These are phyloP conservation scores for Microctonus aethiopoides DNA, from an alignment of 2,888 invertebrate species.

Conservation along the genomic window DNA sequence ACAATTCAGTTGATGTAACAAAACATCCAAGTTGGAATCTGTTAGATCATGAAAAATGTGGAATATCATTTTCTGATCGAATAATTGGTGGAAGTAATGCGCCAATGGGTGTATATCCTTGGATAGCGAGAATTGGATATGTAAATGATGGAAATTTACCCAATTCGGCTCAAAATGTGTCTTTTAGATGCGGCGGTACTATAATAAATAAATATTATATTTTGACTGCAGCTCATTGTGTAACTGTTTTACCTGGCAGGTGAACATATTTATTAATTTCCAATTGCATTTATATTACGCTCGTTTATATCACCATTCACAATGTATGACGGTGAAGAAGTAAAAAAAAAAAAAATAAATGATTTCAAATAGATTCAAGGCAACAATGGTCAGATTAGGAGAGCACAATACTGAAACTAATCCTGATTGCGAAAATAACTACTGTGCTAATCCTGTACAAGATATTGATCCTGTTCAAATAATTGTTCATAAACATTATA, in stretches of 20 bases:
- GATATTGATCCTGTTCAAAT: conserved; percentile 56
- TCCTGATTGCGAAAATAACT: conserved; percentile 54
- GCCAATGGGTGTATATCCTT: conserved; percentile 73
- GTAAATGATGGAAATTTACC: conserved; percentile 22
- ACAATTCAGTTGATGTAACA: conserved; percentile 37
- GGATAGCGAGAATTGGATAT: conserved; percentile 73
- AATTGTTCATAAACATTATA: conserved; percentile 54
- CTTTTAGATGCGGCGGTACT: conserved; percentile 64
- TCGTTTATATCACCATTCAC: not conserved
- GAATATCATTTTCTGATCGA: conserved; percentile 70
- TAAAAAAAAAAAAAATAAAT: conserved; percentile 10
- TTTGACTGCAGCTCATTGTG: conserved; percentile 67
- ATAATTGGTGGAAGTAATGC: conserved; percentile 75
- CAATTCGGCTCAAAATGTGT: conserved; percentile 19
- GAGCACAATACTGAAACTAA: conserved; percentile 58
- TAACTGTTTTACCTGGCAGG: conserved; percentile 49
- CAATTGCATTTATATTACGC: not conserved
- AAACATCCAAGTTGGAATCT: conserved; percentile 69
- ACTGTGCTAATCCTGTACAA: conserved; percentile 58
- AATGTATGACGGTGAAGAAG: not conserved
- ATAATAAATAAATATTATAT: conserved; percentile 64
- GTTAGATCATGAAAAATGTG: conserved; percentile 70
- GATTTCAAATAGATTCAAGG: conserved; percentile 43
- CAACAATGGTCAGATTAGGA: conserved; percentile 55
- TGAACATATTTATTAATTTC: conserved; percentile 16